A percentile compares a stretch with the other conserved stretches of the same genome.
These are phyloP conservation scores for Scaptomyza hsui DNA, from an alignment of 1,140 invertebrate genomes.

Conservation along the genomic window DNA sequence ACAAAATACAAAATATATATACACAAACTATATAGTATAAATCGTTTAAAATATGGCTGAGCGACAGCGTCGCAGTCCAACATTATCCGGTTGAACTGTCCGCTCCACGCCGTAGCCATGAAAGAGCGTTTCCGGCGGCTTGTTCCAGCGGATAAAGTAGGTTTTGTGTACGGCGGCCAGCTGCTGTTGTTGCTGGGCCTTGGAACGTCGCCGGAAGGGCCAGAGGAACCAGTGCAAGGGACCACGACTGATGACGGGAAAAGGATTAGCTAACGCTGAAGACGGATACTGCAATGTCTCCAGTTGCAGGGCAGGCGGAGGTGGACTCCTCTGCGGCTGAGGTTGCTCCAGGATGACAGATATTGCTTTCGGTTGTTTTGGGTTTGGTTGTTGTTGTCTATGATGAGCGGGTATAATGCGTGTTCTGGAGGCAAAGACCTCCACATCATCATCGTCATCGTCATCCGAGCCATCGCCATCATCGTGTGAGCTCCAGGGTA, in stretches of 20 bases:
- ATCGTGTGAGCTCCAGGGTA: constrained; percentile 14
- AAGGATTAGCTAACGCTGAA: background rate
- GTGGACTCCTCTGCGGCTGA: background rate
- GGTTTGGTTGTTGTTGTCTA: constrained; percentile 6
- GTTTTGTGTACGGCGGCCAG: constrained; percentile 75
- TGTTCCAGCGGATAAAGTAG: constrained; percentile 74
- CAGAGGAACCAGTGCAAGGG: constrained; percentile 66
- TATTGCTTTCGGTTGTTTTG: background rate
- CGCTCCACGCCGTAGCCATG: constrained; percentile 65
- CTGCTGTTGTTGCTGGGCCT: constrained; percentile 2
- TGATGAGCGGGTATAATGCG: constrained; percentile 18
- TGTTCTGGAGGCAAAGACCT: constrained; percentile 46
- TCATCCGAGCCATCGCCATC: background rate
- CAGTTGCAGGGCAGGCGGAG: constrained; percentile 38
- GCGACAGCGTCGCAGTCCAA: constrained; percentile 60
- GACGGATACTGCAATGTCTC: constrained; percentile 45
- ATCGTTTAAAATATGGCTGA: constrained; percentile 64
- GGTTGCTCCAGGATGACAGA: background rate
- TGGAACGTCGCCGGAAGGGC: constrained; percentile 61
- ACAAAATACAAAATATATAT: constrained; percentile 42
- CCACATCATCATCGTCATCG: constrained; percentile 25
- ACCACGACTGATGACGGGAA: constrained; percentile 24
- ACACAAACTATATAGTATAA: constrained; percentile 8
- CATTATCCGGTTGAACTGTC: constrained; percentile 4
- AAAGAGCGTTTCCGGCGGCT: constrained; percentile 68